These are phyloP conservation scores for Cyprinodon tularosa DNA, from an alignment of 2,113 vertebrate genomes.

Conservation along the genomic window DNA sequence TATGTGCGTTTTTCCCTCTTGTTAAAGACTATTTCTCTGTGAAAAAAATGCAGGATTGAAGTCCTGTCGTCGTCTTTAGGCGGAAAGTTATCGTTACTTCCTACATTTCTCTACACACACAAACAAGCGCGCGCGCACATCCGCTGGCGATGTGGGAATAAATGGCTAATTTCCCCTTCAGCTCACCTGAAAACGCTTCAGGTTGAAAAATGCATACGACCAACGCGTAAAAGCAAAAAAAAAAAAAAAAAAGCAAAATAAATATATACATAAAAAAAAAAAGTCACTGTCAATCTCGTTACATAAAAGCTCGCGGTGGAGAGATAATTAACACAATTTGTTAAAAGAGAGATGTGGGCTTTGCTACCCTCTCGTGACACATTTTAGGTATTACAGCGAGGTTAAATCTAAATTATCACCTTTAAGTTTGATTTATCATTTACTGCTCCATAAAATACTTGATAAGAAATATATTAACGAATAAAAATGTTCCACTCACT, in stretches of 20 bases:
- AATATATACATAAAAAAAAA: rapidly evolving
- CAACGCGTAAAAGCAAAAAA: background rate
- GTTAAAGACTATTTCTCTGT: constrained; percentile 1
- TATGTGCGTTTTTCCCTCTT: rapidly evolving
- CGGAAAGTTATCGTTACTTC: constrained; percentile 58
- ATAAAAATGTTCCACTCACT: too few species aligned
- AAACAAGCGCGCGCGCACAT: background rate
- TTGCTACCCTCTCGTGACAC: constrained; percentile 4
- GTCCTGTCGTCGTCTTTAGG: constrained; percentile 30
- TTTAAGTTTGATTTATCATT: too few species aligned
- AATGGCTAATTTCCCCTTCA: background rate
- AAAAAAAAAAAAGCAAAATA: rapidly evolving
- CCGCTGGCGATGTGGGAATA: constrained; percentile 15
- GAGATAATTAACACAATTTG: constrained; percentile 15
- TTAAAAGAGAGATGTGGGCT: background rate
- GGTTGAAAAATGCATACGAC: background rate
- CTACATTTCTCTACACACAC: constrained; percentile 50
- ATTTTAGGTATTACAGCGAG: background rate
- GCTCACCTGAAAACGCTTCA: background rate
- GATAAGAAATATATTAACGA: too few species aligned
- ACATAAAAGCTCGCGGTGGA: background rate
- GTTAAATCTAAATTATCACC: background rate
- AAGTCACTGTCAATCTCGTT: background rate
- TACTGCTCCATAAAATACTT: too few species aligned
- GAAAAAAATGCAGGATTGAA: constrained; percentile 8